Percentiles rank a stretch among this genome's conserved stretches.
Conservation (phyloP, 1,140 invertebrate species). For the Micrasema longulum region DNA sequence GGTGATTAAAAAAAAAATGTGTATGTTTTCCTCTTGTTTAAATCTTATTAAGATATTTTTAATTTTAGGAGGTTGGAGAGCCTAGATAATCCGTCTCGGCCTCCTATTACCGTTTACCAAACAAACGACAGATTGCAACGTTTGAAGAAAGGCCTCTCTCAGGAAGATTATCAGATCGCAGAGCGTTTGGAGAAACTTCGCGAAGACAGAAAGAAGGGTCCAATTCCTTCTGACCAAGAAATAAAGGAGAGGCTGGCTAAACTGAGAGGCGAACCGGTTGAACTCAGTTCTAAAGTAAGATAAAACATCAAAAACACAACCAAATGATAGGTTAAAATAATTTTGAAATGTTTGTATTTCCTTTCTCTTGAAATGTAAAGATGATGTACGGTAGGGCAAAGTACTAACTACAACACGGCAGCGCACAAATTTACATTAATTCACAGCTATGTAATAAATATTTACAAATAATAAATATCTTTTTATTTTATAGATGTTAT, state of each 20-base stretch:
- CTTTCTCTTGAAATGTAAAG: no score
- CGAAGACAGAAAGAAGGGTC: constrained; percentile 59
- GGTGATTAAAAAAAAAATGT: no score
- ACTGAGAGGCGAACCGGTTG: constrained; percentile 66
- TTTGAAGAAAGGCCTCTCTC: constrained; percentile 59
- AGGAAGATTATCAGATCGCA: constrained; percentile 67
- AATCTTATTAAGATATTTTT: background rate
- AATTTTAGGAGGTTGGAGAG: constrained; percentile 56
- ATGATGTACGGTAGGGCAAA: background rate
- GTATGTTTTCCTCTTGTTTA: no score
- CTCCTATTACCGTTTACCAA: constrained; percentile 67
- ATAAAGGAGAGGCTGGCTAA: constrained; percentile 68
- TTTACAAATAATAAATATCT: no score
- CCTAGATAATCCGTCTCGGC: constrained; percentile 62
- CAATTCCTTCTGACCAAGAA: constrained; percentile 66
- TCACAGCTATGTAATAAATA: no score
- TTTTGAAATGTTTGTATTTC: no score
- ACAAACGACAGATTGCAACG: constrained; percentile 61
- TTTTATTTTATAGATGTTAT: no score
- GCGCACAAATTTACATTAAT: no score
- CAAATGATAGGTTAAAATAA: no score
- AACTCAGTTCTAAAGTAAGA: constrained; percentile 49
- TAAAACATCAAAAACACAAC: constrained; percentile 1
- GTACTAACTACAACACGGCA: no score
- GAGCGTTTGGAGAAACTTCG: constrained; percentile 73